A percentile compares a stretch with the other conserved stretches of the same genome.
Conservation (phyloP, 2,113 vertebrate genomes). For the Synodontis membranacea region DNA sequence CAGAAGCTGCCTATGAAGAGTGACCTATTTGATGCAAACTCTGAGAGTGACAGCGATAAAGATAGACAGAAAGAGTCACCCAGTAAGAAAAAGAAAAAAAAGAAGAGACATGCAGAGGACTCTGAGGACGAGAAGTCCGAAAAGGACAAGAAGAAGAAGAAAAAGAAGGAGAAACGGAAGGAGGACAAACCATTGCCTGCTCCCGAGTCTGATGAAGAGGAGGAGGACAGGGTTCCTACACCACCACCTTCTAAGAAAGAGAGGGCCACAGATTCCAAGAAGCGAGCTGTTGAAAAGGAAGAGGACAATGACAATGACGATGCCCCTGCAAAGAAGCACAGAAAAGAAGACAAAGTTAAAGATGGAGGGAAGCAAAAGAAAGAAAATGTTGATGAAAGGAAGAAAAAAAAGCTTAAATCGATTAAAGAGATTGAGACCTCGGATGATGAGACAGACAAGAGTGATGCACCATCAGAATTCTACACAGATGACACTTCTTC, state of each 20-base stretch:
- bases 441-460: slow-evolving; percentile 71
- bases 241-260: slow-evolving; percentile 74
- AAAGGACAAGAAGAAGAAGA: slow-evolving; percentile 74
- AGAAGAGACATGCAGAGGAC: slow-evolving; percentile 71
- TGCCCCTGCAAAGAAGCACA: slow-evolving; percentile 83
- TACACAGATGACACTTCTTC: slow-evolving; percentile 55
- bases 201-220: slow-evolving; percentile 80
- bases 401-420: slow-evolving; percentile 71
- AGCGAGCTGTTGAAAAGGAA: slow-evolving; percentile 64
- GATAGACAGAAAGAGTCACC: slow-evolving; percentile 75
- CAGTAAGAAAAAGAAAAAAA: slow-evolving; percentile 81
- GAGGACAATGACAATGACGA: slow-evolving; percentile 74
- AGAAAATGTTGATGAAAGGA: slow-evolving; percentile 71
- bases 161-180: slow-evolving; percentile 73
- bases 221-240: slow-evolving; percentile 63
- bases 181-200: slow-evolving; percentile 82
- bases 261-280: slow-evolving; percentile 75
- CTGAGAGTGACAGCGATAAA: slow-evolving; percentile 83
- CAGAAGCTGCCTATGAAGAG: slow-evolving; percentile 81
- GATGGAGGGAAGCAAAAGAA: slow-evolving; percentile 76
- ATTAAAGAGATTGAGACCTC: slow-evolving; percentile 65
- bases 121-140: slow-evolving; percentile 70
- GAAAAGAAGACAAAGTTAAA: slow-evolving; percentile 82
- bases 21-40: slow-evolving; percentile 89
- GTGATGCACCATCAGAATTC: slow-evolving; percentile 63